A percentile compares a stretch with the other conserved stretches of the same genome.
These are phyloP conservation scores for Lapara coniferarum DNA, from an alignment of 2,888 invertebrate species.

Conservation along the genomic window DNA sequence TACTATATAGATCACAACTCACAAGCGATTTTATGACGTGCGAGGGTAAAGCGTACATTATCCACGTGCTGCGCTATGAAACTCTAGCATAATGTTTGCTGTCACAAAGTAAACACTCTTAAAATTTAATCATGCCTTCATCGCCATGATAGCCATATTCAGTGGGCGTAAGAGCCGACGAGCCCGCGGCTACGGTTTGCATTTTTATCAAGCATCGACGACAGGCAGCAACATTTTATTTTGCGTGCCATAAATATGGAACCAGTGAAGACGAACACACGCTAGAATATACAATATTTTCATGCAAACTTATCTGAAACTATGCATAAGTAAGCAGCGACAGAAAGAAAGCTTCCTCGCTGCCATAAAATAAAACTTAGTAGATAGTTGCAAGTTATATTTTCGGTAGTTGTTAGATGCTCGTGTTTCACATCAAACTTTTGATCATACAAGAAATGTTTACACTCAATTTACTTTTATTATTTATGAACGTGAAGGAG, in stretches of 20 bases:
- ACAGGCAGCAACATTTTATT: constrained; percentile 78
- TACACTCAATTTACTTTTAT: constrained; percentile 24
- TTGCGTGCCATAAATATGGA: constrained; percentile 81
- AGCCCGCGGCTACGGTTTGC: constrained; percentile 77
- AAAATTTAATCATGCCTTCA: constrained; percentile 60
- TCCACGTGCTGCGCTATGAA: constrained; percentile 33
- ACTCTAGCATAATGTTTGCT: constrained; percentile 52
- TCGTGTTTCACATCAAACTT: constrained; percentile 25
- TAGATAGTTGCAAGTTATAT: constrained; percentile 32
- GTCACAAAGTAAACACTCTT: constrained; percentile 50
- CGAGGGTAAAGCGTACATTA: neutral
- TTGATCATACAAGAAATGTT: constrained; percentile 10
- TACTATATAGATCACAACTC: neutral
- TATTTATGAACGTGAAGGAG: constrained; percentile 13
- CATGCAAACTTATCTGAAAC: constrained; percentile 79
- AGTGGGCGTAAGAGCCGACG: constrained; percentile 59
- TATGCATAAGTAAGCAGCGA: constrained; percentile 77
- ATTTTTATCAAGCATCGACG: constrained; percentile 80
- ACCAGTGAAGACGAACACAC: constrained; percentile 69
- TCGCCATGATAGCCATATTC: constrained; percentile 66
- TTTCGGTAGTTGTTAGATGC: constrained; percentile 37
- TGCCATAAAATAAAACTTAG: constrained; percentile 57
- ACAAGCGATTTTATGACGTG: constrained; percentile 8
- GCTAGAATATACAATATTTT: constrained; percentile 68
- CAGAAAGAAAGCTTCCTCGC: constrained; percentile 58